phyloP scores from a whole-genome alignment of 2,113 vertebrate species.

The Columbina picui region DNA sequence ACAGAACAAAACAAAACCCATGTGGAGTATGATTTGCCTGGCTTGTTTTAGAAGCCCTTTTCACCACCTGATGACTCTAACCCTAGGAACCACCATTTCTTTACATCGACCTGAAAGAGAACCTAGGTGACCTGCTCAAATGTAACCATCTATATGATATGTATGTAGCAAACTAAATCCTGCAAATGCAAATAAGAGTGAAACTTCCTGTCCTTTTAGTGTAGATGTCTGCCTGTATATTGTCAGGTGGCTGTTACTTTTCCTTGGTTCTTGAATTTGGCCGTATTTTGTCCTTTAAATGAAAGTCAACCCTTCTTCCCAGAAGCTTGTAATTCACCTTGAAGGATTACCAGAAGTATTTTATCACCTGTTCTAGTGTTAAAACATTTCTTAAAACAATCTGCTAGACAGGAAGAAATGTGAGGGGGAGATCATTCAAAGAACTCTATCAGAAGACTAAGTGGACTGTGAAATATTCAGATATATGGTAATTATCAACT shows the following conservation, averaged over 20 bases:
- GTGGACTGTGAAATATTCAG: slow-evolving; percentile 60
- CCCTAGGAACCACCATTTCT: neutral
- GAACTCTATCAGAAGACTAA: slow-evolving; percentile 56
- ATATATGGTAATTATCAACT: slow-evolving; percentile 56
- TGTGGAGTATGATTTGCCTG: rapidly evolving
- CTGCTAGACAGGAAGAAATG: slow-evolving; percentile 28
- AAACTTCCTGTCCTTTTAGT: neutral
- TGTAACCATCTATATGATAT: neutral
- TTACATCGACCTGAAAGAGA: neutral
- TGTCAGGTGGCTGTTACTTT: neutral
- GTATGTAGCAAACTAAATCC: neutral
- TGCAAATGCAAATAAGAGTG: neutral
- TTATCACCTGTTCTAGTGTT: slow-evolving; percentile 4
- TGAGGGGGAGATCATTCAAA: neutral
- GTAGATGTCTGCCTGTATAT: neutral
- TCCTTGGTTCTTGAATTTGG: neutral
- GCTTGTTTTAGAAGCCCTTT: neutral
- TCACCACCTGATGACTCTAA: neutral
- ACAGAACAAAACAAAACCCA: too few species aligned
- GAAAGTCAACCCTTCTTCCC: neutral
- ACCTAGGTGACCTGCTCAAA: neutral
- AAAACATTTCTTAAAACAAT: slow-evolving; percentile 32
- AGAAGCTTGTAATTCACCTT: slow-evolving; percentile 16
- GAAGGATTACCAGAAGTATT: slow-evolving; percentile 32
- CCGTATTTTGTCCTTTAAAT: neutral